These are phyloP conservation scores for Ctenoplectra terminalis DNA, from an alignment of 1,140 invertebrate genomes.

Conservation along the genomic window DNA sequence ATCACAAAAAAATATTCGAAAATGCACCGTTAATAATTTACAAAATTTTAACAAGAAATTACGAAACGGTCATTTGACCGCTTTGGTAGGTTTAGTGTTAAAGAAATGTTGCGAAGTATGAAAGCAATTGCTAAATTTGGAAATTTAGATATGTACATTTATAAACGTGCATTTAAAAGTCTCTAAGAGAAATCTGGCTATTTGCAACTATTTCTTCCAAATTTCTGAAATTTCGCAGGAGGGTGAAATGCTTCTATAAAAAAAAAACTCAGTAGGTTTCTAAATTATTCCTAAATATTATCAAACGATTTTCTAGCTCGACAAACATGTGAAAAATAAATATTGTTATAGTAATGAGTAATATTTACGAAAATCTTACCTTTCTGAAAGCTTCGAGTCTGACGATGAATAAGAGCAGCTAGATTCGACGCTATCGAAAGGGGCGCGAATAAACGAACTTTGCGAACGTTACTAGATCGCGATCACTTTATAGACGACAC, in stretches of 20 bases:
- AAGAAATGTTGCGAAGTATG: no score
- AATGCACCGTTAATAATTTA: no score
- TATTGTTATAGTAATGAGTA: not conserved
- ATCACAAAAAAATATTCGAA: no score
- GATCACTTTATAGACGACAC: slow-evolving; percentile 15
- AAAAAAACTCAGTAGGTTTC: no score
- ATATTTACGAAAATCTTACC: slow-evolving; percentile 24
- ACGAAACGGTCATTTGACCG: no score
- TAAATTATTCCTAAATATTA: not conserved
- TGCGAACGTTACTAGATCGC: not conserved
- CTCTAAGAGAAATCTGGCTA: no score
- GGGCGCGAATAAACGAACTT: not conserved
- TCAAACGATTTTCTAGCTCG: not conserved
- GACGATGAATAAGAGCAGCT: slow-evolving; percentile 2
- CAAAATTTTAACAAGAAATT: no score
- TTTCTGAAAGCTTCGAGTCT: slow-evolving; percentile 1
- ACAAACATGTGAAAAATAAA: not conserved
- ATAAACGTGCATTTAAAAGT: not conserved
- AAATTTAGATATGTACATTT: no score
- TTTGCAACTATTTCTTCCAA: not conserved
- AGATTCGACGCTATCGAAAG: not conserved
- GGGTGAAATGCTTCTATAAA: no score
- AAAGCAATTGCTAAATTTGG: no score
- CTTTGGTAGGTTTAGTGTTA: no score
- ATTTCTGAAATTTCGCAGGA: not conserved